Conservation (phyloP, 1,140 invertebrate genomes). For the Drosophila fuyamai region DNA sequence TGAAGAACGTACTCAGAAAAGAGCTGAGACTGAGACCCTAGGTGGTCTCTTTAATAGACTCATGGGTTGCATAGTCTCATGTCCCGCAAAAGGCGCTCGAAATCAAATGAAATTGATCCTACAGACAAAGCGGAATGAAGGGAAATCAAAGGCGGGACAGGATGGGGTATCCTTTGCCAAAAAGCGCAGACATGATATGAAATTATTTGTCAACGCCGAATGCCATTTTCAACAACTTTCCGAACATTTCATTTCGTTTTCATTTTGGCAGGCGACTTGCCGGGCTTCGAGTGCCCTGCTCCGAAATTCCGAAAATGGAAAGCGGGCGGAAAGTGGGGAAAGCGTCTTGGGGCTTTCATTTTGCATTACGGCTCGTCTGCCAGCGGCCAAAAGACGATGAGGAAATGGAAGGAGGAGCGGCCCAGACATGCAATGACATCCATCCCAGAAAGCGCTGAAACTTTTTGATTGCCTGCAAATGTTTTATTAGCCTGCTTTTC, state of each 20-base stretch:
- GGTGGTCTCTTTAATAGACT: slow-evolving; percentile 47
- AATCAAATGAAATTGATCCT: slow-evolving; percentile 79
- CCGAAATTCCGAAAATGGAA: slow-evolving; percentile 12
- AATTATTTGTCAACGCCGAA: slow-evolving; percentile 83
- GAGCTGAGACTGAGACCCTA: slow-evolving; percentile 10
- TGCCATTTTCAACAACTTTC: slow-evolving; percentile 81
- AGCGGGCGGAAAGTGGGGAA: background rate
- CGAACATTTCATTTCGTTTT: slow-evolving; percentile 78
- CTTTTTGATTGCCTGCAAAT: slow-evolving; percentile 78
- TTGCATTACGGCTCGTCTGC: slow-evolving; percentile 52
- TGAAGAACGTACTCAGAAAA: background rate
- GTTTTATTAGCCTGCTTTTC: slow-evolving; percentile 73
- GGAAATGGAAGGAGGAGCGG: slow-evolving; percentile 2
- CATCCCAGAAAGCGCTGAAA: slow-evolving; percentile 62
- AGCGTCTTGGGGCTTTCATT: slow-evolving; percentile 44
- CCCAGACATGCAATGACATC: slow-evolving; percentile 73
- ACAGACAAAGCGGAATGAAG: slow-evolving; percentile 12
- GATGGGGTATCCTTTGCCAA: slow-evolving; percentile 30
- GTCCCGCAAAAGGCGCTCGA: slow-evolving; percentile 24
- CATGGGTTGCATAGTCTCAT: slow-evolving; percentile 39
- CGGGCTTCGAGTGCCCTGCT: slow-evolving; percentile 34
- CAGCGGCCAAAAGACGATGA: slow-evolving; percentile 21
- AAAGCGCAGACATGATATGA: slow-evolving; percentile 75
- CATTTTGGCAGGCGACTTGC: slow-evolving; percentile 45
- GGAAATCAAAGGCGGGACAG: slow-evolving; percentile 52